A percentile compares a stretch with the other conserved stretches of the same genome.
Conservation (phyloP, 2,113 vertebrate species). For the Balaenoptera acutorostrata region DNA sequence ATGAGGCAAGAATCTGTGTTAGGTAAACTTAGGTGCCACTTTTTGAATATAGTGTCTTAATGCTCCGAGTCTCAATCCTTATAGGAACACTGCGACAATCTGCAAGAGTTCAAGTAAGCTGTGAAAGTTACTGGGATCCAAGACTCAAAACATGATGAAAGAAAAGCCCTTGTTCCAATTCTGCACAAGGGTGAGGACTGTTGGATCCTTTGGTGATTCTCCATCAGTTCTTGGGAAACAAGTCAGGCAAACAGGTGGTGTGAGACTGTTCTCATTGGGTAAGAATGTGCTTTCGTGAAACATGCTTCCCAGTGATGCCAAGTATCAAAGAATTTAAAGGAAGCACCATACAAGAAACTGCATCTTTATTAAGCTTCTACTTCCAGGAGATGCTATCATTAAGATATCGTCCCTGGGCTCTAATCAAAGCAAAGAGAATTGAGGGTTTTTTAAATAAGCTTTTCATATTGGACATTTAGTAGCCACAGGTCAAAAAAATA, state of each 20-base stretch:
- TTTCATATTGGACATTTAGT: background rate
- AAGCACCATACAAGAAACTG: background rate
- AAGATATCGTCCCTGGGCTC: background rate
- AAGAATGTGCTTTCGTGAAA: background rate
- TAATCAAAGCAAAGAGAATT: background rate
- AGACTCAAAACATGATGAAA: background rate
- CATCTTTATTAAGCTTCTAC: background rate
- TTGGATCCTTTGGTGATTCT: background rate
- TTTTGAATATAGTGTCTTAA: background rate
- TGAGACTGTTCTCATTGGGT: accelerated
- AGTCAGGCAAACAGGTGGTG: background rate
- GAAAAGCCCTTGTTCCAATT: background rate
- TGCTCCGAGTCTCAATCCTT: background rate
- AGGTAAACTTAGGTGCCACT: background rate
- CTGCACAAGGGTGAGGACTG: background rate
- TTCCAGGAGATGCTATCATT: background rate
- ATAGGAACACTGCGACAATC: background rate
- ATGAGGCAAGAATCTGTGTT: background rate
- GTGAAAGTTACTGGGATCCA: background rate
- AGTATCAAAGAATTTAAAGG: background rate
- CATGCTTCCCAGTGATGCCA: background rate
- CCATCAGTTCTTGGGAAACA: background rate
- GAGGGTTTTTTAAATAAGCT: background rate
- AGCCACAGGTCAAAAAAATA: background rate
- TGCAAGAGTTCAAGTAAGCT: background rate